Conservation (phyloP, 2,113 vertebrate species). For the Callocephalon fimbriatum region DNA sequence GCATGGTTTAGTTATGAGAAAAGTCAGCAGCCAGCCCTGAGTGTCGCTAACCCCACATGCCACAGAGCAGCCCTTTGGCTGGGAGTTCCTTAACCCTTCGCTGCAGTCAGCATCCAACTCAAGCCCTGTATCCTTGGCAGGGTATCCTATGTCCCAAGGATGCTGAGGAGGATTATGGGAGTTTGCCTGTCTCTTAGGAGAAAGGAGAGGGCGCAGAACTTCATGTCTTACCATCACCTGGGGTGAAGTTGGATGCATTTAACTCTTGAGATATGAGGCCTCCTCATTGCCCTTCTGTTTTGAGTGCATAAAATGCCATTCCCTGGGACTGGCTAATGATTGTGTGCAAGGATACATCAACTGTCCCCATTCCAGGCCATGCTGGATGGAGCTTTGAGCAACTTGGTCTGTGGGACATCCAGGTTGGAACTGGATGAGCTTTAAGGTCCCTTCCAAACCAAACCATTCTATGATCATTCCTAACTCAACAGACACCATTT, state of each 20-base stretch:
- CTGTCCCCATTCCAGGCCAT: not conserved
- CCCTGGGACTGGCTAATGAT: not conserved
- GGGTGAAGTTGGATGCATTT: not conserved
- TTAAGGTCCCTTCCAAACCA: not conserved
- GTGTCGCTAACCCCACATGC: not conserved
- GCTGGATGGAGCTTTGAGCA: not conserved
- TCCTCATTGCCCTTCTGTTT: not conserved
- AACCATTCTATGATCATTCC: not conserved
- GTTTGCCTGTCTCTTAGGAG: not conserved
- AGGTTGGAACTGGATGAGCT: not conserved
- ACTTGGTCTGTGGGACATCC: not conserved
- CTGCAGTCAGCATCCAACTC: not conserved
- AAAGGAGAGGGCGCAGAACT: not conserved
- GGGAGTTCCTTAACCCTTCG: not conserved
- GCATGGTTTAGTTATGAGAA: not conserved
- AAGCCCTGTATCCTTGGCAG: not conserved
- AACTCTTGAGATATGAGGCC: not conserved
- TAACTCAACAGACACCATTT: not conserved
- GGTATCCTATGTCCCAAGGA: rapidly evolving
- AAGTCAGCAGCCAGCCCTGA: not conserved
- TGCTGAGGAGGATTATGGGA: not conserved
- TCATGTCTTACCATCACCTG: not conserved
- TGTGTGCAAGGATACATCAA: not conserved
- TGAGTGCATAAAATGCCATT: not conserved
- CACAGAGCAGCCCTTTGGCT: not conserved